Conservation (phyloP, 2,888 invertebrate genomes). For the Meiosimyza platycephala region DNA sequence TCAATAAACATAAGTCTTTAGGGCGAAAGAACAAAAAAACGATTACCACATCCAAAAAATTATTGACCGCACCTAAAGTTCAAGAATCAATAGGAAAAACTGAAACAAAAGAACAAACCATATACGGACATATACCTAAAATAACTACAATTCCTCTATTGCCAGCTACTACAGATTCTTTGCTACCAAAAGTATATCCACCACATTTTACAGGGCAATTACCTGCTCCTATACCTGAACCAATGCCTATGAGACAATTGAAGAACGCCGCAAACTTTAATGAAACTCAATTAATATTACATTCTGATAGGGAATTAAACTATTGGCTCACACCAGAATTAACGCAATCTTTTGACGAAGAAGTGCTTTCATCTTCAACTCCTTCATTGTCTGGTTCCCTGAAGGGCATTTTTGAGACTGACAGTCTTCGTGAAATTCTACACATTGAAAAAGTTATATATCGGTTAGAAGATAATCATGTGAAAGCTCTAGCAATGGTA, state of each 20-base stretch:
- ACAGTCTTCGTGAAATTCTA: slow-evolving; percentile 50
- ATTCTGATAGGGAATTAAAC: not conserved
- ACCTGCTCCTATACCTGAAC: slow-evolving; percentile 34
- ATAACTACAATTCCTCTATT: slow-evolving; percentile 4
- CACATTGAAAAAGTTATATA: slow-evolving; percentile 50
- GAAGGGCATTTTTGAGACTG: slow-evolving; percentile 54
- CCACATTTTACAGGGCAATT: slow-evolving; percentile 55
- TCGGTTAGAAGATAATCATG: slow-evolving; percentile 50
- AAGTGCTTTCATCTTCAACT: slow-evolving; percentile 44
- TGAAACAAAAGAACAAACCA: no score
- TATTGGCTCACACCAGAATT: slow-evolving; percentile 43
- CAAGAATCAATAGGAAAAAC: no score
- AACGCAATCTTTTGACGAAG: slow-evolving; percentile 37
- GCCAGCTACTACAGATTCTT: slow-evolving; percentile 33
- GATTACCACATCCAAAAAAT: no score
- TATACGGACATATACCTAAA: no score
- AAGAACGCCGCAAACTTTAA: not conserved
- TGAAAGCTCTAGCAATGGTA: slow-evolving; percentile 54
- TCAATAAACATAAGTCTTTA: no score
- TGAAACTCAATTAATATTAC: not conserved
- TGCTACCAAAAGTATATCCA: slow-evolving; percentile 54
- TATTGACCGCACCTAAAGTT: no score
- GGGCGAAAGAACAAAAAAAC: no score
- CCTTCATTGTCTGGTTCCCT: slow-evolving; percentile 58
- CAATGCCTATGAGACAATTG: slow-evolving; percentile 31